Evolutionary conservation across 2,888 invertebrate species (phyloP).

Genomic region (Erebia aethiops): DNA sequence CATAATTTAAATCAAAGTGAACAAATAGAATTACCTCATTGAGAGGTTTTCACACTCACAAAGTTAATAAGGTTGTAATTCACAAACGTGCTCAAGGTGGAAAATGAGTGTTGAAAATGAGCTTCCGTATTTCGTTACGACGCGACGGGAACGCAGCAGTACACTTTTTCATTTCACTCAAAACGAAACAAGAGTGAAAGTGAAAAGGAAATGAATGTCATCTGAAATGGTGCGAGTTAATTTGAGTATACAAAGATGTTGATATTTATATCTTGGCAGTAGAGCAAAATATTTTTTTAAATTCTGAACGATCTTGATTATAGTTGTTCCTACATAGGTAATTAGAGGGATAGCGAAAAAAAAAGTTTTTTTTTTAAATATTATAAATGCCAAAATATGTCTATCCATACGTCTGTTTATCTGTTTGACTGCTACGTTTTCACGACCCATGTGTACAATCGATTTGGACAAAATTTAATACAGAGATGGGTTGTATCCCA

Average conservation of each 20-base stretch:
- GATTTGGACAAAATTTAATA: too few relatives aligned
- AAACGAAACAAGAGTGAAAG: conserved; percentile 24
- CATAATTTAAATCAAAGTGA: too few relatives aligned
- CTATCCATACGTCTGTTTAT: neutral
- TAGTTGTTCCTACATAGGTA: too few relatives aligned
- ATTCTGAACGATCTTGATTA: neutral
- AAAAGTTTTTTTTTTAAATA: too few relatives aligned
- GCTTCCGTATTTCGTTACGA: conserved; percentile 15
- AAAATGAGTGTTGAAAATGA: conserved; percentile 21
- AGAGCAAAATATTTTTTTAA: neutral
- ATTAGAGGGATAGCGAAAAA: too few relatives aligned
- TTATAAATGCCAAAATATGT: too few relatives aligned
- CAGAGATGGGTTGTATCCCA: too few relatives aligned
- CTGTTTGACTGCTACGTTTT: too few relatives aligned
- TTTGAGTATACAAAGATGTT: conserved; percentile 25
- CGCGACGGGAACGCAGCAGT: conserved; percentile 14
- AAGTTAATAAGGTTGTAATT: neutral
- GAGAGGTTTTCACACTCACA: neutral
- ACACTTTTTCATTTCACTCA: conserved; percentile 30
- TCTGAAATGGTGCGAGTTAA: conserved; percentile 19
- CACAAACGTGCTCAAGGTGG: conserved; percentile 3
- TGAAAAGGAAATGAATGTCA: conserved; percentile 27
- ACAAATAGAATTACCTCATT: neutral
- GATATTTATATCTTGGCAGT: neutral
- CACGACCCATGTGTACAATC: too few relatives aligned